Conservation (phyloP, 2,113 vertebrate species). For the Spea bombifrons region DNA sequence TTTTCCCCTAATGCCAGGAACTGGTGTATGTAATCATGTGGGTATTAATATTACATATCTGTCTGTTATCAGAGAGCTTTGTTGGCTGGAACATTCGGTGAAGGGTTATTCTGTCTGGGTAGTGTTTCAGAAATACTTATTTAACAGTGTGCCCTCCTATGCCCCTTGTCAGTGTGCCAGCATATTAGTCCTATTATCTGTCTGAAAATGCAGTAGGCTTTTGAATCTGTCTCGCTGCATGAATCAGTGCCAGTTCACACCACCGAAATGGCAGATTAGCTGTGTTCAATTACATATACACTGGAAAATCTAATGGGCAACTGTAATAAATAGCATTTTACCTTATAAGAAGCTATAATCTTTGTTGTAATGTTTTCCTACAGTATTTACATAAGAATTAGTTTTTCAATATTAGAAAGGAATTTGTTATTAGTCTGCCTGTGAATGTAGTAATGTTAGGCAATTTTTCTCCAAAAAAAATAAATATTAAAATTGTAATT, state of each 20-base stretch:
- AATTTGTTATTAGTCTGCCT: no score
- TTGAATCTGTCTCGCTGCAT: constrained; percentile 51
- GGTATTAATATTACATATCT: constrained; percentile 60
- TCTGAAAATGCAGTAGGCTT: constrained; percentile 50
- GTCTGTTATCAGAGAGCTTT: constrained; percentile 51
- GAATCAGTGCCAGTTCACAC: constrained; percentile 50
- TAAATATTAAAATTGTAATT: no score
- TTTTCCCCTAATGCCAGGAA: constrained; percentile 51
- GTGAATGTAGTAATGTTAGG: no score
- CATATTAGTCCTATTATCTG: constrained; percentile 52
- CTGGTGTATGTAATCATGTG: constrained; percentile 63
- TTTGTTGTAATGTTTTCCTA: no score
- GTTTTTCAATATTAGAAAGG: no score
- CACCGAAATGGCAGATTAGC: constrained; percentile 54
- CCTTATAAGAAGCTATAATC: no score
- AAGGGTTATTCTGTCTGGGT: constrained; percentile 63
- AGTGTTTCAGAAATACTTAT: constrained; percentile 62
- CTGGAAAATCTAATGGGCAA: no score
- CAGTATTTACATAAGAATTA: no score
- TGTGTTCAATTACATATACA: neutral
- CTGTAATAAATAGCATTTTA: no score
- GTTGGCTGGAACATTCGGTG: constrained; percentile 57
- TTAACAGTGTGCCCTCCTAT: constrained; percentile 53
- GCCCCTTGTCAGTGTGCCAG: constrained; percentile 56
- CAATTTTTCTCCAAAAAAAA: no score